Conservation (phyloP, 2,113 vertebrate species). For the Orcinus orca region DNA sequence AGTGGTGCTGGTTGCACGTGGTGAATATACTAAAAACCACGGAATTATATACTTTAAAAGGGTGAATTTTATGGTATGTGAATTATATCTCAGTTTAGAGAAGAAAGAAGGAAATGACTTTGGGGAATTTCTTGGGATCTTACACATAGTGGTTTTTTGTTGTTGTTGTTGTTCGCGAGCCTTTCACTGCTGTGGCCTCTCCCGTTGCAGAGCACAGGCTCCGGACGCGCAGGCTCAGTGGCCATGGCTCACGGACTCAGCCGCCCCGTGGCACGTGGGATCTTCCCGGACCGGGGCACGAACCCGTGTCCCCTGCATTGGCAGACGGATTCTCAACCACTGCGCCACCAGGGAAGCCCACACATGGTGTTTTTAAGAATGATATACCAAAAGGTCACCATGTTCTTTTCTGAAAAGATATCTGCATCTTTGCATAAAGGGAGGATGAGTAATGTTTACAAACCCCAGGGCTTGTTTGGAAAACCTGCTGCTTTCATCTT, state of each 20-base stretch:
- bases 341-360: not conserved
- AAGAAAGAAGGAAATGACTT: not conserved
- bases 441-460: not conserved
- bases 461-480: not conserved
- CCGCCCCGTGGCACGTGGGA: no score
- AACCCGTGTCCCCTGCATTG: no score
- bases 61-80: not conserved
- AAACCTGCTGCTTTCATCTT: constrained; percentile 33
- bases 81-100: constrained; percentile 24
- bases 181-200: no score
- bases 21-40: not conserved
- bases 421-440: not conserved
- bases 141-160: not conserved
- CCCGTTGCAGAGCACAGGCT: no score
- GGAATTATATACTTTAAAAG: not conserved
- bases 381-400: not conserved
- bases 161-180: no score
- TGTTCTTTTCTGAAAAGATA: constrained; percentile 23
- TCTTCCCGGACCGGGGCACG: no score
- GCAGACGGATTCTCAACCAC: no score
- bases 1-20: not conserved
- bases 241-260: no score
- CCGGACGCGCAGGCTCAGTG: no score
- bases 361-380: not conserved
- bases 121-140: not conserved